Evolutionary conservation across 2,888 invertebrate species (phyloP), one percentile per base, ranked within the genome.

Genomic region (Tubiluchus corallicola): DNA sequence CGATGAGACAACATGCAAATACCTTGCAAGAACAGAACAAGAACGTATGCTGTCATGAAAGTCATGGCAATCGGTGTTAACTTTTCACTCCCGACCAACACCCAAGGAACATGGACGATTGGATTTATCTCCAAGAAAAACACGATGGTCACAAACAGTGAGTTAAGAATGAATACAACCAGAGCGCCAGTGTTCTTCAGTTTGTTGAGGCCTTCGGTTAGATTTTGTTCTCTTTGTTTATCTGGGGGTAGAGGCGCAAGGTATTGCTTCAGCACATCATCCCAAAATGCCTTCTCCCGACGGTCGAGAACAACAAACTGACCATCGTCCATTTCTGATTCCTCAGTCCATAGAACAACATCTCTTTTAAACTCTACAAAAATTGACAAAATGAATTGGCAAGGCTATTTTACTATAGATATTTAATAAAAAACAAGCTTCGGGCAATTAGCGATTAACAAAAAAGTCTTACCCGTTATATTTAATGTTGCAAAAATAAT

Each of bases 1-100:
- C 96, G 78, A 80, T 96, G 96, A 75, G 92, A 87, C 71, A 96
- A 72, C 94, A 96, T 96, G 54, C 90, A 94, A 44, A 79, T 73
- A 66, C 96, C 96, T 68, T 98, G 94, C 55, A 94, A 87, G 37
- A 92, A 72, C 67, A 96, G 71, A 68, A 96, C 92, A 55, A 88
- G 71, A 21, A 90, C 90, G 68, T 96, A 98, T 74, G 96, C 92
- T 68, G 88, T 82, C 52, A 96, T 85, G 62, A 98, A 94, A 17
- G 94, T 87, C 9, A 98, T 70, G 71, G 60, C 96, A 85, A 53
- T 94, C 92, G 0, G 92, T 92, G 62, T 94, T 92, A 62, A 94
- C 67, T 70, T 92, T 88, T 17, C 13, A n/a, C 5, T 13, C 17
- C 4, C 19, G 71, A 85, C 87, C 61, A 87, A 76, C 45, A 92